phyloP scores from a whole-genome alignment of 2,888 invertebrate genomes.

The Epiblema foenella region DNA sequence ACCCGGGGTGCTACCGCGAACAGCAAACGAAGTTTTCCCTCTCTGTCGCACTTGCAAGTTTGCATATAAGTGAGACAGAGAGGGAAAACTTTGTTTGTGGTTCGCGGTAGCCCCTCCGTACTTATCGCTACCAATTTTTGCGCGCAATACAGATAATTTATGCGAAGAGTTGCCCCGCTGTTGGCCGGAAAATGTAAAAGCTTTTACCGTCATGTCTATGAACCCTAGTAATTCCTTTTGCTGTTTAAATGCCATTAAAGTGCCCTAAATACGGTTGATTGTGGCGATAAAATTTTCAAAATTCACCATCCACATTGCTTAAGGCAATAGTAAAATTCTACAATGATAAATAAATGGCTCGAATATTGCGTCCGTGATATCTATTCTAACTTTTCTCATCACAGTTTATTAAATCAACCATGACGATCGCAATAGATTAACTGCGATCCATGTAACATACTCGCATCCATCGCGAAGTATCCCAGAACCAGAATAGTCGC shows the following conservation, averaged over 20 bases:
- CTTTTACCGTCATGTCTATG: conserved; percentile 66
- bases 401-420: background rate
- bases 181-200: conserved; percentile 74
- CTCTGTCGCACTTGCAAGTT: no score
- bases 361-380: background rate
- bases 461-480: no score
- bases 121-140: conserved; percentile 46
- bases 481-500: no score
- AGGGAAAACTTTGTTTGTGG: no score
- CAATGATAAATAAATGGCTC: background rate
- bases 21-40: no score
- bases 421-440: no score
- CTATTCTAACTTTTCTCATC: background rate
- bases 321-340: background rate
- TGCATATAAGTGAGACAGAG: no score
- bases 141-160: conserved; percentile 49
- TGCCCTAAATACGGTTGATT: conserved; percentile 55
- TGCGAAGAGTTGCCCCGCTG: conserved; percentile 55
- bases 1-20: no score
- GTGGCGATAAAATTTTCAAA: conserved; percentile 51
- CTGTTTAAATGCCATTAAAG: conserved; percentile 66
- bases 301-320: conserved; percentile 52
- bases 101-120: no score
- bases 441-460: no score
- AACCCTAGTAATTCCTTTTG: conserved; percentile 60